Conservation (phyloP, 1,140 invertebrate species). For the Maconellicoccus hirsutus region DNA sequence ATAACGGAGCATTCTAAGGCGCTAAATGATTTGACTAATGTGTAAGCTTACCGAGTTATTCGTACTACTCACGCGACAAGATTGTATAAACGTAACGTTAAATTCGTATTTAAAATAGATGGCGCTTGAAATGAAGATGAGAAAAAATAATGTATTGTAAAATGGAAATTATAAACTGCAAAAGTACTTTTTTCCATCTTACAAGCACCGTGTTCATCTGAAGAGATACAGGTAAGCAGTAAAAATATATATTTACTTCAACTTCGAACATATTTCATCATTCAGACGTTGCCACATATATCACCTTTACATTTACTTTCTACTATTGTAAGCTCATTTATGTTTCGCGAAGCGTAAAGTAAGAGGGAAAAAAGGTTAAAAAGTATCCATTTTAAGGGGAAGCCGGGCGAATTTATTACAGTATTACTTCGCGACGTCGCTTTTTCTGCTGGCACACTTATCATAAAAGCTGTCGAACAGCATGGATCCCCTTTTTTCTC, state of each 20-base stretch:
- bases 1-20: background rate
- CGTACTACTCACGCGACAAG: background rate
- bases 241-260: slow-evolving; percentile 1
- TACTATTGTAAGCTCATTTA: slow-evolving; percentile 21
- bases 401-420: slow-evolving; percentile 6
- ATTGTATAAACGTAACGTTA: background rate
- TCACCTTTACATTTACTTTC: slow-evolving; percentile 17
- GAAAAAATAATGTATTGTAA: background rate
- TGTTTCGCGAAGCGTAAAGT: slow-evolving; percentile 14
- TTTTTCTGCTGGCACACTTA: slow-evolving; percentile 16
- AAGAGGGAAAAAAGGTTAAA: slow-evolving; percentile 17
- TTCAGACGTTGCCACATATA: slow-evolving; percentile 17
- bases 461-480: slow-evolving; percentile 20
- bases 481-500: background rate
- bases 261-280: slow-evolving; percentile 17
- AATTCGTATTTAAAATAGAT: background rate
- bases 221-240: background rate
- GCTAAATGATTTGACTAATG: background rate
- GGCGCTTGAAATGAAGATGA: background rate
- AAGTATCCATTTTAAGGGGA: slow-evolving; percentile 13
- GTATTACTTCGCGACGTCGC: slow-evolving; percentile 19
- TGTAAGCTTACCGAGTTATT: too few relatives aligned
- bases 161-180: slow-evolving; percentile 1
- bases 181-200: background rate
- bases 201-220: too few relatives aligned